Evolutionary conservation across 2,113 vertebrate genomes (phyloP).

Genomic region (Eulemur rufifrons): DNA sequence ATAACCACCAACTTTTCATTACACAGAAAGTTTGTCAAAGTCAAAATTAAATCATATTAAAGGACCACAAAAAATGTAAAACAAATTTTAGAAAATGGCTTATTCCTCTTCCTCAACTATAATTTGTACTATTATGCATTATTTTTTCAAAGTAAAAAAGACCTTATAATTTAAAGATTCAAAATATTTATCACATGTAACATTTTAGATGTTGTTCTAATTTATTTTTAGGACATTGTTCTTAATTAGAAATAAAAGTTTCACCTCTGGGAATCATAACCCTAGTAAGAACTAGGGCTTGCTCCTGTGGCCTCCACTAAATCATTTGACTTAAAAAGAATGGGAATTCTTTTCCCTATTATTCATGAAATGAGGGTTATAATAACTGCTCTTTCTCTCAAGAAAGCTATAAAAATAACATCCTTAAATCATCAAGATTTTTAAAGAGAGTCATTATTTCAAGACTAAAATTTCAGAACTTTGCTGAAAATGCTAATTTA

Average conservation of each 20-base stretch:
- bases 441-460: not conserved
- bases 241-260: slow-evolving; percentile 41
- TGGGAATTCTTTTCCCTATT: not conserved
- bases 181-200: not conserved
- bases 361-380: not conserved
- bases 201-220: not conserved
- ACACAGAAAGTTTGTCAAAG: not conserved
- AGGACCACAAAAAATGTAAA: not conserved
- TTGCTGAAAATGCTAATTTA: not conserved
- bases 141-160: not conserved
- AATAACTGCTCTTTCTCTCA: not conserved
- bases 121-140: not conserved
- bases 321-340: not conserved
- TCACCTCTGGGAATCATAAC: not conserved
- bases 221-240: slow-evolving; percentile 20
- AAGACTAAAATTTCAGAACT: not conserved
- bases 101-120: not conserved
- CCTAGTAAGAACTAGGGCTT: not conserved
- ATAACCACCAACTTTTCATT: not conserved
- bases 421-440: not conserved
- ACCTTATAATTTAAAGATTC: not conserved
- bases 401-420: not conserved
- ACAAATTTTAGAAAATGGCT: not conserved
- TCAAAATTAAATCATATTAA: not conserved
- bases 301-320: not conserved